phyloP scores from a whole-genome alignment of 1,140 invertebrate genomes.

The Polypedilum vanderplanki region DNA sequence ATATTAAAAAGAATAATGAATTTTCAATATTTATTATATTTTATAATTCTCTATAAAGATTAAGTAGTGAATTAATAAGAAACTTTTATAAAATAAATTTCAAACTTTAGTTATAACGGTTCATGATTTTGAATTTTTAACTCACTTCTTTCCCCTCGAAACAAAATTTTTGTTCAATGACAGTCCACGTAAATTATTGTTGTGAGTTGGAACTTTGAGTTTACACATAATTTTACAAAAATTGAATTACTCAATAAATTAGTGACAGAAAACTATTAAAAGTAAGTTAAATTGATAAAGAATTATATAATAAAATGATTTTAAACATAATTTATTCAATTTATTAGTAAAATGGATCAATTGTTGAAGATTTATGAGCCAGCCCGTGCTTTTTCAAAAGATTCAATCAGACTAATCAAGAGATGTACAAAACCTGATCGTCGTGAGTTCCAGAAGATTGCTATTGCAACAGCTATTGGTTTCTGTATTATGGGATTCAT shows the following conservation, averaged over 20 bases:
- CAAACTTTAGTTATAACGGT: background rate
- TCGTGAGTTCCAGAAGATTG: constrained; percentile 99
- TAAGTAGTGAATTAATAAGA: too few species aligned
- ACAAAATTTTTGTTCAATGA: background rate
- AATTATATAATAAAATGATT: background rate
- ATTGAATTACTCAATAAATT: background rate
- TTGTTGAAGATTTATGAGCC: constrained; percentile 92
- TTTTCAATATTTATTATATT: too few species aligned
- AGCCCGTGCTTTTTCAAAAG: constrained; percentile 92
- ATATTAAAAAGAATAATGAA: too few species aligned
- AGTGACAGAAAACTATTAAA: background rate
- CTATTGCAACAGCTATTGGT: constrained; percentile 97
- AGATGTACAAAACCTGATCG: constrained; percentile 99
- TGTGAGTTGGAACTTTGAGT: background rate
- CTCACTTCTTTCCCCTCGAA: background rate
- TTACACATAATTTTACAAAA: background rate
- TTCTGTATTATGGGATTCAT: constrained; percentile 99
- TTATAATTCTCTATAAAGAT: too few species aligned
- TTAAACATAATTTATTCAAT: background rate
- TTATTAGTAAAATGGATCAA: constrained; percentile 80
- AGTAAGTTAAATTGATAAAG: background rate
- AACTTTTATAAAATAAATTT: too few species aligned
- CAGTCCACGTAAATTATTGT: background rate
- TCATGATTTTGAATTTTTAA: background rate
- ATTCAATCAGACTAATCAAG: constrained; percentile 94